A percentile compares a stretch with the other conserved stretches of the same genome.
Evolutionary conservation across 2,113 vertebrate genomes (phyloP).

Genomic region (Pterocles gutturalis): DNA sequence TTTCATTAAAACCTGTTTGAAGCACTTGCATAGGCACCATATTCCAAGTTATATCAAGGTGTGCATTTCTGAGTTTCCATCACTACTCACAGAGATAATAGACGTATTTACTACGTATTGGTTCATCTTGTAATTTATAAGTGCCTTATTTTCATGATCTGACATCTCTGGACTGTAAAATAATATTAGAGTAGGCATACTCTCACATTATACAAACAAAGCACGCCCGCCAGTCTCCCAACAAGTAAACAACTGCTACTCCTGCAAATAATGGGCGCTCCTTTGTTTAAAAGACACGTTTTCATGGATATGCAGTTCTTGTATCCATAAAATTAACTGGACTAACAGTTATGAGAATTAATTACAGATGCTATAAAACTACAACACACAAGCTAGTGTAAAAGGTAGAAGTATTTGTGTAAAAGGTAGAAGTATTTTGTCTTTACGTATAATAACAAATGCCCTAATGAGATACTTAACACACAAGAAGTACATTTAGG

Average conservation of each 20-base stretch:
- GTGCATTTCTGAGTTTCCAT: not conserved
- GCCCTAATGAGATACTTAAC: not conserved
- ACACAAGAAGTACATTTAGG: not conserved
- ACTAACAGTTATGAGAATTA: not conserved
- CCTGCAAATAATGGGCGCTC: not conserved
- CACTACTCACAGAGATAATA: not conserved
- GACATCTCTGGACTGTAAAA: not conserved
- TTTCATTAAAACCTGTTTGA: not conserved
- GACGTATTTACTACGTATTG: not conserved
- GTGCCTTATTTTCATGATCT: not conserved
- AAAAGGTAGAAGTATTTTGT: not conserved
- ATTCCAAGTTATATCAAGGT: not conserved
- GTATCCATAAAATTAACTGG: not conserved
- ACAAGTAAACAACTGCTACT: not conserved
- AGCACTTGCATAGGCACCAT: fast-evolving
- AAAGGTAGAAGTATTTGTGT: not conserved
- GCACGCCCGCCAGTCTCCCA: not conserved
- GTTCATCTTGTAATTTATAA: not conserved
- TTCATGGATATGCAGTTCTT: not conserved
- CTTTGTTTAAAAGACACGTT: not conserved
- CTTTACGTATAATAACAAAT: fast-evolving
- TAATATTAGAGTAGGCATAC: not conserved
- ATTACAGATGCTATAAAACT: not conserved
- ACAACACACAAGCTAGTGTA: not conserved
- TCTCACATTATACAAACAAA: not conserved